Conservation (phyloP, 53 echinoderm and acorn worm species). For the Zoroaster sp. region DNA sequence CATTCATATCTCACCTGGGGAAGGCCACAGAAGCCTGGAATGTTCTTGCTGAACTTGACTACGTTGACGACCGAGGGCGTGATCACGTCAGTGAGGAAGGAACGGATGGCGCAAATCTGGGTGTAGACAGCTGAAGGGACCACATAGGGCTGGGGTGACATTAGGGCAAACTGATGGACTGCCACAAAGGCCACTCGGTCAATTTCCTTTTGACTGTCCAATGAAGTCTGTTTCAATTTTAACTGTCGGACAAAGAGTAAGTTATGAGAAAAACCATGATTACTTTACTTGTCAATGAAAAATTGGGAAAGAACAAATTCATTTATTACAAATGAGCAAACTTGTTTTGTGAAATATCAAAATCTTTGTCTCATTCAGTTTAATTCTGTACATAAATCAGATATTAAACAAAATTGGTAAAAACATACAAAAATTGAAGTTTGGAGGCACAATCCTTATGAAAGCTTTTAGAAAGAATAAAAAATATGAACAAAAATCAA, state of each 20-base stretch:
- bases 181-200: conserved; percentile 70
- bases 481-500: too few relatives aligned
- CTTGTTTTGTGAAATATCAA: too few relatives aligned
- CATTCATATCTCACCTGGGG: conserved; percentile 65
- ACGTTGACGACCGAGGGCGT: conserved; percentile 89
- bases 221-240: conserved; percentile 73
- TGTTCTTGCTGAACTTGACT: conserved; percentile 94
- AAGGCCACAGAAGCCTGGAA: conserved; percentile 88
- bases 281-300: too few relatives aligned
- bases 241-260: conserved; percentile 64
- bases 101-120: conserved; percentile 85
- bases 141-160: conserved; percentile 45
- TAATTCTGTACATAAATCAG: too few relatives aligned
- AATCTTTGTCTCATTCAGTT: too few relatives aligned
- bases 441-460: too few relatives aligned
- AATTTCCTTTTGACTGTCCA: conserved; percentile 61
- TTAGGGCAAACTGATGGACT: conserved; percentile 52
- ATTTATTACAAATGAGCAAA: too few relatives aligned
- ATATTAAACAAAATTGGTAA: too few relatives aligned
- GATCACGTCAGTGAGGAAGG: conserved; percentile 86
- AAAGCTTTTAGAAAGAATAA: too few relatives aligned
- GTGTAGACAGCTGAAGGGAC: conserved; percentile 74
- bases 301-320: too few relatives aligned
- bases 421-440: too few relatives aligned
- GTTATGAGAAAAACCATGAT: too few relatives aligned